Evolutionary conservation across 2,797 vertebrate genomes (phyloP), one percentile per base, ranked within the genome.

Genomic region (Kryptopterus vitreolus): DNA sequence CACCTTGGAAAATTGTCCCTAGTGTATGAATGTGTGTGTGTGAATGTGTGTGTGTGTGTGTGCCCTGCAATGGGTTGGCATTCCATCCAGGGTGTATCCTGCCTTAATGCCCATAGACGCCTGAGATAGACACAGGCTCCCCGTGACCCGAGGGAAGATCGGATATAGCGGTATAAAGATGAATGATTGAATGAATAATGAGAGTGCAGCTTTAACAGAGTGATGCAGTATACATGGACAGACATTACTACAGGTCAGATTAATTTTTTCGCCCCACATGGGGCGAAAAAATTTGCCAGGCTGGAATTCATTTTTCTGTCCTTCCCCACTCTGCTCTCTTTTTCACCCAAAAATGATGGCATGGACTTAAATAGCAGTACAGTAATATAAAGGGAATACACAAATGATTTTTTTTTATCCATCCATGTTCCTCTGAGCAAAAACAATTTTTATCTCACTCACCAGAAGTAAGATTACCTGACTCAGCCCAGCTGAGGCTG

Each of bases 391-490:
- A 29, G 46, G 10, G 24, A 66, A 12, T 80, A 48, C 59, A 7
- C 38, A 48, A 61, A 24, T 24, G 35, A 10, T 29, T 66, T 55
- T 43, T 22, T 20, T 69, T 20, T 26, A 69, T 50, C n/a, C 46
- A 10, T 29, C 3, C 57, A 7, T 2, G 38, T 55, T 52, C 5
- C 63, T 76, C 22, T 9, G 29, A 71, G 33, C 24, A 33, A 33
- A 76, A 76, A 71, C 13, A 3, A 18, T n/a, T 68, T 78, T 79
- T 76, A 82, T 81, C 76, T 16, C 33, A 33, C 35, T 38, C 3
- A 46, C 71, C 71, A 63, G 48, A 16, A 58, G 24, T 26, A 71
- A 57, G 73, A 77, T 24, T 50, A 76, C 63, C 59, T 35, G 69
- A 78, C 50, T 70, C 24, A 35, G 71, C 62, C 12, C 52, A 50